phyloP scores from a whole-genome alignment of 2,888 invertebrate species.

The Neuroscelio doddi region DNA sequence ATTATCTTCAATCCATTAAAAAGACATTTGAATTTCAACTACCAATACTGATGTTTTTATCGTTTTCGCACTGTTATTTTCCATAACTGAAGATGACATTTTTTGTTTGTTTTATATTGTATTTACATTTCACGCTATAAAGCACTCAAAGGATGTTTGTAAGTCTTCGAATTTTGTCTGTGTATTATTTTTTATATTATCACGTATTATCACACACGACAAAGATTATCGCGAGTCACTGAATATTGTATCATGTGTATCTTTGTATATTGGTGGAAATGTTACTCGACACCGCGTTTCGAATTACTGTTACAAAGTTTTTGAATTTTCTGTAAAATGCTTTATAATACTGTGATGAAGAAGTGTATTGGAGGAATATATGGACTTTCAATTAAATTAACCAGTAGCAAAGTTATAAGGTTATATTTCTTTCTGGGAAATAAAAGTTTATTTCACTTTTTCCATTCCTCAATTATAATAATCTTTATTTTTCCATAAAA shows the following conservation, averaged over 20 bases:
- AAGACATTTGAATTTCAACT: conserved; percentile 24
- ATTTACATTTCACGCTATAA: conserved; percentile 25
- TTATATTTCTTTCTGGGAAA: not conserved
- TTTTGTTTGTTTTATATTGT: conserved; percentile 20
- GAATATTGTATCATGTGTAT: conserved; percentile 44
- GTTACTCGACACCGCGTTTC: conserved; percentile 35
- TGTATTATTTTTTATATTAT: conserved; percentile 36
- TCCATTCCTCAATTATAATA: not conserved
- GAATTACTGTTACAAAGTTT: conserved; percentile 43
- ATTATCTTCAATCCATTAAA: conserved; percentile 16
- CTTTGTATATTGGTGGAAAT: conserved; percentile 41
- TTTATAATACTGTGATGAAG: conserved; percentile 47
- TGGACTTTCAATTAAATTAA: conserved; percentile 44
- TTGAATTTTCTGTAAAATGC: conserved; percentile 43
- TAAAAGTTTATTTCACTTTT: not conserved
- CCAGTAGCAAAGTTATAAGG: conserved; percentile 33
- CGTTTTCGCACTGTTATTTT: conserved; percentile 17
- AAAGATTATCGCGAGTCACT: conserved; percentile 32
- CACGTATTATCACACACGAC: conserved; percentile 30
- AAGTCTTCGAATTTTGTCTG: conserved; percentile 34
- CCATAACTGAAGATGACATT: conserved; percentile 1
- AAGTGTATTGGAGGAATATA: conserved; percentile 43
- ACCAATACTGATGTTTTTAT: conserved; percentile 36
- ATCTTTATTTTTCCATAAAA: not conserved
- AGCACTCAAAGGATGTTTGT: conserved; percentile 40